phyloP scores from a whole-genome alignment of 2,888 invertebrate genomes.

The Eledona agricola region DNA sequence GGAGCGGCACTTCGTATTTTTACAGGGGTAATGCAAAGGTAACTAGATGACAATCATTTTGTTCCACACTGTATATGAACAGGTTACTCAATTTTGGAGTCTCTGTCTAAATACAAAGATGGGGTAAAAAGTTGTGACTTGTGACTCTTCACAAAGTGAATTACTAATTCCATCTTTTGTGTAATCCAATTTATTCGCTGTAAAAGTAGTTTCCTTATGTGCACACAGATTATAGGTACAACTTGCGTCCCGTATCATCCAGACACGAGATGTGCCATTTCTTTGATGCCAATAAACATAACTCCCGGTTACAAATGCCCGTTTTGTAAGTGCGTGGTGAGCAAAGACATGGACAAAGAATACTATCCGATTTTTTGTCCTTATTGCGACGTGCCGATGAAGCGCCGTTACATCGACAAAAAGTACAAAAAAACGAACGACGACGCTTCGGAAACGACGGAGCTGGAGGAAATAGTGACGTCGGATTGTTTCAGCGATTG shows the following conservation, averaged over 20 bases:
- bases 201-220: slow-evolving; percentile 23
- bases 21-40: too few relatives aligned
- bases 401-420: slow-evolving; percentile 37
- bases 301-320: slow-evolving; percentile 56
- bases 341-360: slow-evolving; percentile 50
- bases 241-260: slow-evolving; percentile 54
- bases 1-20: too few relatives aligned
- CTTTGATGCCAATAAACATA: slow-evolving; percentile 55
- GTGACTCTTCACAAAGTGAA: too few relatives aligned
- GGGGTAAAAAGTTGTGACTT: too few relatives aligned
- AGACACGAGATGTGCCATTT: slow-evolving; percentile 55
- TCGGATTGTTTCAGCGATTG: slow-evolving; percentile 46
- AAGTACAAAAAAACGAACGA: slow-evolving; percentile 23
- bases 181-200: too few relatives aligned
- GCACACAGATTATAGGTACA: slow-evolving; percentile 52
- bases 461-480: slow-evolving; percentile 28
- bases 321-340: slow-evolving; percentile 53
- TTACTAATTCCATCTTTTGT: too few relatives aligned
- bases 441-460: slow-evolving; percentile 16
- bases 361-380: slow-evolving; percentile 50
- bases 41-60: too few relatives aligned
- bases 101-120: too few relatives aligned
- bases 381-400: slow-evolving; percentile 57
- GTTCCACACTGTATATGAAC: too few relatives aligned
- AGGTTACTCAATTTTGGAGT: too few relatives aligned